phyloP scores from a whole-genome alignment of 2,888 invertebrate genomes.

The Chaitophorus viminalis region DNA sequence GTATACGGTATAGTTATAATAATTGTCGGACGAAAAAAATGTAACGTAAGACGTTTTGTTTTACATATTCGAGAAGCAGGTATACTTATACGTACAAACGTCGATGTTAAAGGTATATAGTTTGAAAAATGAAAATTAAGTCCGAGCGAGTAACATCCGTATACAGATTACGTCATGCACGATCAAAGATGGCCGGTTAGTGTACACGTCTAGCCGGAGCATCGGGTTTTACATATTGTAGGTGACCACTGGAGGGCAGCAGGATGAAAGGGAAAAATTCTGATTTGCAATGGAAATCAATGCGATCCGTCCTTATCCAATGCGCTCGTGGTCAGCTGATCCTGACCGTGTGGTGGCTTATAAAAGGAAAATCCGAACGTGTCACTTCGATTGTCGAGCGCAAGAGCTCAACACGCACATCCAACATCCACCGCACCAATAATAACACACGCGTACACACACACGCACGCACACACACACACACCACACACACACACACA shows the following conservation, averaged over 20 bases:
- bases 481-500: background rate
- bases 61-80: background rate
- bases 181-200: slow-evolving; percentile 54
- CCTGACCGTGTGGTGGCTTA: slow-evolving; percentile 40
- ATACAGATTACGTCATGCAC: slow-evolving; percentile 48
- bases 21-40: background rate
- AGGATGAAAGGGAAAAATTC: slow-evolving; percentile 61
- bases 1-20: background rate
- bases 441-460: slow-evolving; percentile 19
- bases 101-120: background rate
- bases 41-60: slow-evolving; percentile 1
- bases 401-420: slow-evolving; percentile 54
- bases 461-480: slow-evolving; percentile 8
- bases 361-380: slow-evolving; percentile 47
- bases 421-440: slow-evolving; percentile 2
- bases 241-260: slow-evolving; percentile 32
- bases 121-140: slow-evolving; percentile 26
- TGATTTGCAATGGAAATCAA: slow-evolving; percentile 60
- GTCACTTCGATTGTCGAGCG: slow-evolving; percentile 55
- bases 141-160: slow-evolving; percentile 34
- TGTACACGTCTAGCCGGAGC: slow-evolving; percentile 50
- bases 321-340: slow-evolving; percentile 51
- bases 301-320: slow-evolving; percentile 24
- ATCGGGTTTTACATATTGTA: slow-evolving; percentile 43
- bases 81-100: background rate